These are phyloP conservation scores for Lysandra coridon DNA, from an alignment of 2,888 invertebrate species.

Conservation along the genomic window DNA sequence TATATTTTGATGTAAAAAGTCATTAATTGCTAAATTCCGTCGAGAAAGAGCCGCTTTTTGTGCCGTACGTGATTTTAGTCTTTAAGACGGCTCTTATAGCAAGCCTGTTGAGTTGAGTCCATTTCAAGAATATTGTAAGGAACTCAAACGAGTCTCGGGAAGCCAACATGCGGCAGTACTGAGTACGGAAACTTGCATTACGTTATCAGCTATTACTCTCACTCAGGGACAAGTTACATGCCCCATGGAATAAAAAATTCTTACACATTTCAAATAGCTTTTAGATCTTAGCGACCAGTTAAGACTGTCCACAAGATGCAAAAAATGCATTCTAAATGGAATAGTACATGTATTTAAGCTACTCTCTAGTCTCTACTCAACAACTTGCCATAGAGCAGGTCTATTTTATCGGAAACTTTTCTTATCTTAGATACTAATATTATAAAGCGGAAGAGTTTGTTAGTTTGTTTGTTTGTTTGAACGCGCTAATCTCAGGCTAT, in stretches of 20 bases:
- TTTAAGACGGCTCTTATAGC: not conserved
- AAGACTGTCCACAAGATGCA: not conserved
- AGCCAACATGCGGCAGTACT: slow-evolving; percentile 23
- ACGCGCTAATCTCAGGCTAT: too few species aligned
- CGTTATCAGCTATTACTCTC: slow-evolving; percentile 14
- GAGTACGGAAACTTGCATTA: slow-evolving; percentile 22
- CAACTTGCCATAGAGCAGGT: too few species aligned
- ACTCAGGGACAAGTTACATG: slow-evolving; percentile 16
- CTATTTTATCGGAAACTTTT: too few species aligned
- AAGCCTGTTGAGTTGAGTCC: slow-evolving; percentile 17
- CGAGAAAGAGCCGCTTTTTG: slow-evolving; percentile 1
- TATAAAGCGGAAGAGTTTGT: too few species aligned
- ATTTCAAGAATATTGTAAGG: not conserved
- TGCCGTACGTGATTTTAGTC: not conserved
- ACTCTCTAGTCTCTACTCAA: too few species aligned
- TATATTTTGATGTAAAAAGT: slow-evolving; percentile 15
- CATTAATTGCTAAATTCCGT: not conserved
- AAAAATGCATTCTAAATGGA: not conserved
- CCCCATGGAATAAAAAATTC: not conserved
- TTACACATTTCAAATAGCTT: not conserved
- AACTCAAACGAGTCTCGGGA: slow-evolving; percentile 12
- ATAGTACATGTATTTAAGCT: not conserved
- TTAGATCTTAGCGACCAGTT: not conserved
- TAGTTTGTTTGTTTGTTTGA: too few species aligned
- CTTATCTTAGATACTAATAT: too few species aligned